Percentiles rank a stretch among this genome's conserved stretches.
Evolutionary conservation across 2,888 invertebrate genomes (phyloP).

Genomic region (Cryptophagus acutangulus): DNA sequence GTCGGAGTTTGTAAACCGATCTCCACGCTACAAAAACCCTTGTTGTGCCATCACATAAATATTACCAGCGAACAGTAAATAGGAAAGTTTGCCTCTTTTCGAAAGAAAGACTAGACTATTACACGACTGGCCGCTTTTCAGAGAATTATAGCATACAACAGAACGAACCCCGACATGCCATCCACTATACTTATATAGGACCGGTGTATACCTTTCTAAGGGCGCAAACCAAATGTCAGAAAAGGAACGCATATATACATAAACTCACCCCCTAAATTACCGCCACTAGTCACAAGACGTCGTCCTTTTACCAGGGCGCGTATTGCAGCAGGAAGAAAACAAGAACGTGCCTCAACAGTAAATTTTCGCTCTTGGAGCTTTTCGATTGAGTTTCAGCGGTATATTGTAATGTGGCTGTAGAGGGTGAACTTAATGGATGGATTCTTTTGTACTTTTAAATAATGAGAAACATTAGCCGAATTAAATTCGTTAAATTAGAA

Average conservation of each 20-base stretch:
- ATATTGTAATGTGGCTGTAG: too few relatives aligned
- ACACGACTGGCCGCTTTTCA: slow-evolving; percentile 3
- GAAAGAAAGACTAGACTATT: slow-evolving; percentile 23
- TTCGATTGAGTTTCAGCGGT: background rate
- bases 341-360: slow-evolving; percentile 2
- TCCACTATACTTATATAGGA: too few relatives aligned
- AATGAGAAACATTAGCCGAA: slow-evolving; percentile 1
- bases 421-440: background rate
- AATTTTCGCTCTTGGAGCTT: slow-evolving; percentile 1
- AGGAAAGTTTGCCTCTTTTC: slow-evolving; percentile 29
- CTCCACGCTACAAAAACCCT: background rate
- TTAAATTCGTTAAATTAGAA: too few relatives aligned
- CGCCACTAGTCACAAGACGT: slow-evolving; percentile 12
- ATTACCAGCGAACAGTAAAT: slow-evolving; percentile 28
- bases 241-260: background rate
- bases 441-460: background rate
- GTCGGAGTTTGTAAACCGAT: slow-evolving; percentile 2
- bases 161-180: background rate
- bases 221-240: too few relatives aligned
- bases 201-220: too few relatives aligned
- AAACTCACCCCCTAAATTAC: slow-evolving; percentile 2
- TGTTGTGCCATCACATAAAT: slow-evolving; percentile 5
- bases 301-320: too few relatives aligned
- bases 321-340: too few relatives aligned
- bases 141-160: slow-evolving; percentile 1